Evolutionary conservation across 2,797 vertebrate species (phyloP).

Genomic region (Gobionotothen gibberifrons): DNA sequence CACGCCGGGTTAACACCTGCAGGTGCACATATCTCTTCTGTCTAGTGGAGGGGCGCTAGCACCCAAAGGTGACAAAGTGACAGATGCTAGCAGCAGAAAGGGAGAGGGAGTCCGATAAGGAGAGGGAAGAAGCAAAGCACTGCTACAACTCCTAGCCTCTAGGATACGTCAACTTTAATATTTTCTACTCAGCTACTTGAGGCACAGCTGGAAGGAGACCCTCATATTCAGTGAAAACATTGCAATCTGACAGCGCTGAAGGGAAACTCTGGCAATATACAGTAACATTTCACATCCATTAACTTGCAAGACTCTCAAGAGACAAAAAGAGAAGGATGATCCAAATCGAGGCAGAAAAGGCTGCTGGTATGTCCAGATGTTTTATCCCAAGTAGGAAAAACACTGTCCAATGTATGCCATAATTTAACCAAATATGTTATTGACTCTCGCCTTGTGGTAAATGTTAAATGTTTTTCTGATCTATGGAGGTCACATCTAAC

Average conservation of each 20-base stretch:
- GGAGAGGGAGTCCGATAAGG: conserved; percentile 31
- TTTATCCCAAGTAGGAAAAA: neutral
- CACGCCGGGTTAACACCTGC: conserved; percentile 68
- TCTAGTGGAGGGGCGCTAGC: conserved; percentile 40
- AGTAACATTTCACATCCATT: neutral
- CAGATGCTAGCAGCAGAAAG: conserved; percentile 26
- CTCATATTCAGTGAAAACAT: neutral
- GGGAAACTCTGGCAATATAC: neutral
- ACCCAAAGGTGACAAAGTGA: conserved; percentile 52
- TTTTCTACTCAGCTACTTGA: conserved; percentile 25
- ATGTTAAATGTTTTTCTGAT: neutral
- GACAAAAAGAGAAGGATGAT: neutral
- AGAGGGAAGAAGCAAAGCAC: conserved; percentile 28
- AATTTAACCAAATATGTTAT: neutral
- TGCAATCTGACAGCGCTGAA: conserved; percentile 1
- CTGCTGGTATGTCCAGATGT: neutral
- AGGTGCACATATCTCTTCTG: conserved; percentile 60
- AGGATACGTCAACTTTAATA: conserved; percentile 1
- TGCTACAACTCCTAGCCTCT: conserved; percentile 20
- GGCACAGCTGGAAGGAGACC: conserved; percentile 49
- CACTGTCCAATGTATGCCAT: neutral
- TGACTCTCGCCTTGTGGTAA: neutral
- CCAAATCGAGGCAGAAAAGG: neutral
- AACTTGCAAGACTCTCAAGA: neutral
- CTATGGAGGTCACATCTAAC: too few species aligned